Evolutionary conservation across 1,140 invertebrate species (phyloP), one percentile per base, ranked within the genome.

Genomic region (Megalopta genalis): DNA sequence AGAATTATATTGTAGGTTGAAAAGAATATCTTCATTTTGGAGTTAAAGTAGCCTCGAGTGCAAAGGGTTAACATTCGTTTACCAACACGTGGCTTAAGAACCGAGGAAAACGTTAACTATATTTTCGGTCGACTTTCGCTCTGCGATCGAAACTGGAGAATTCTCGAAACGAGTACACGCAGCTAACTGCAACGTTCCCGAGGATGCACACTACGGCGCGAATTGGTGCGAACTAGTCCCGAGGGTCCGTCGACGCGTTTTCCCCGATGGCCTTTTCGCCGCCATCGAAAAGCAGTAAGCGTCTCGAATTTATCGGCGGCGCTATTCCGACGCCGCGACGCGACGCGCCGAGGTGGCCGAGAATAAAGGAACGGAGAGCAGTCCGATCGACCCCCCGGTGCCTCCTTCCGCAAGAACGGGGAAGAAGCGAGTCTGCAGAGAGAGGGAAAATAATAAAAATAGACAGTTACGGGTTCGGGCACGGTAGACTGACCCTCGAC

Each of bases 401-500:
- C 42, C 49, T 52, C 21, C 42, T 42, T 8, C 42, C 37, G 62
- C 16, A 49, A 16, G 39, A 46, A 73, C 52, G 60, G 57, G 32
- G 27, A 32, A n/a, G 67, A 37, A 23, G 67, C 25, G 52, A 57
- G 57, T 37, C 63, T 21, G 63, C 21, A 64, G 62, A 39, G 52
- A 39, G 52, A 73, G 83, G 86, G 84, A 86, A 88, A 89, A 91
- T 91, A 91, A 91, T 90, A 91, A 91, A 91, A 91, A 91, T 86
- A 88, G 89, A 90, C 90, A 92, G 85, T 91, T 82, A 88, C 88
- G 88, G 39, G 88, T 92, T 91, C 91, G 88, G 70, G 83, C 87
- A 92, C 88, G 90, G 82, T 91, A 92, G 91, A 92, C 88, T 91
- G 90, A 91, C 90, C 90, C 89, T 90, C 88, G 86, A 92, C 90